Evolutionary conservation across 2,113 vertebrate species (phyloP).

Genomic region (Jaculus jaculus): DNA sequence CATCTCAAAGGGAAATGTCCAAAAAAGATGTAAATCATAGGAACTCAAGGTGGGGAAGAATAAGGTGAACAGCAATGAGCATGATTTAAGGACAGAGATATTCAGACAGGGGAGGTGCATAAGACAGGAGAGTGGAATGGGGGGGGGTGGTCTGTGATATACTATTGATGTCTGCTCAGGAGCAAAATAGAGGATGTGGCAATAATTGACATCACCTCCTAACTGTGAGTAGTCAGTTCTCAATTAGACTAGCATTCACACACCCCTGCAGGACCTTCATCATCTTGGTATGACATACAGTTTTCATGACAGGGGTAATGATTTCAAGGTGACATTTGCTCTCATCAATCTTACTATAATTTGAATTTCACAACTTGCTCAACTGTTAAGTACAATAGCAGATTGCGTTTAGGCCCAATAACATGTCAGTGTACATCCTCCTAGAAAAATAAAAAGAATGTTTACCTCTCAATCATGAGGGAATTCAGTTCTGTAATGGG

Average conservation of each 20-base stretch:
- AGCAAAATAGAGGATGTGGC: no score
- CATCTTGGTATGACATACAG: neutral
- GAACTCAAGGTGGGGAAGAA: neutral
- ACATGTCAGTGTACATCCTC: neutral
- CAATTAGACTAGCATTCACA: neutral
- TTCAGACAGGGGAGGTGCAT: neutral
- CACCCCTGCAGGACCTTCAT: neutral
- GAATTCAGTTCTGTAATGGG: neutral
- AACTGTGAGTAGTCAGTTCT: neutral
- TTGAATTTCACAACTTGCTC: neutral
- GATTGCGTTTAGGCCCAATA: neutral
- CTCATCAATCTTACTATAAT: neutral
- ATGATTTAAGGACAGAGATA: neutral
- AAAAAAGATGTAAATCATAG: rapidly evolving
- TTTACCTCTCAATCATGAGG: neutral
- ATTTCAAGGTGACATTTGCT: neutral
- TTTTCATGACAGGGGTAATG: neutral
- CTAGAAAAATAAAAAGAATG: neutral
- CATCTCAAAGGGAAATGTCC: neutral
- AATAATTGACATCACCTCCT: neutral
- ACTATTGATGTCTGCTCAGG: neutral
- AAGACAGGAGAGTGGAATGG: rapidly evolving
- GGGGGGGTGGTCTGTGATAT: neutral
- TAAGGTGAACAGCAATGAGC: neutral
- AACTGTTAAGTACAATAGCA: neutral